Percentiles rank a stretch among this genome's conserved stretches.
Evolutionary conservation across 2,797 vertebrate genomes (phyloP).

Genomic region (Podargus strigoides): DNA sequence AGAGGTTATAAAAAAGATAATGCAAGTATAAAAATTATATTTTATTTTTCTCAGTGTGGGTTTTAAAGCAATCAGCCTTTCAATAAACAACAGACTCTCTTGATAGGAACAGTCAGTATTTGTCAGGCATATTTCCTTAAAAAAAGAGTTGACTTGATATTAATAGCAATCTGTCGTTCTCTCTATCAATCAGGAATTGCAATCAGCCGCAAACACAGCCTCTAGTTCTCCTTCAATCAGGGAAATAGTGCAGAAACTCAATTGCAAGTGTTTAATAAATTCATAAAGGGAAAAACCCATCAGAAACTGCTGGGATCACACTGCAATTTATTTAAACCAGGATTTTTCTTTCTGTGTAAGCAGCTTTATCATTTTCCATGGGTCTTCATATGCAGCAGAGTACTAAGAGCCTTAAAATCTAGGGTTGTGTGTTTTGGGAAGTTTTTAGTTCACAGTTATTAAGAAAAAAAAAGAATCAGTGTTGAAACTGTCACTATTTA

Average conservation of each 20-base stretch:
- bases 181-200: conserved; percentile 41
- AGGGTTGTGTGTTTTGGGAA: not conserved
- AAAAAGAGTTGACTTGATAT: conserved; percentile 37
- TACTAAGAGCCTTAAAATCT: not conserved
- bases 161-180: conserved; percentile 29
- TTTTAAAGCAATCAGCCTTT: conserved; percentile 31
- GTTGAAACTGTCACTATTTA: not conserved
- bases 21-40: not conserved
- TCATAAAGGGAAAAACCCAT: not conserved
- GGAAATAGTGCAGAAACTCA: conserved; percentile 11
- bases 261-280: conserved; percentile 28
- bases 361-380: not conserved
- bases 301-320: not conserved
- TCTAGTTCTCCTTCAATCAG: conserved; percentile 60
- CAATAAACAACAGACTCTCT: conserved; percentile 22
- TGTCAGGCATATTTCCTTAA: conserved; percentile 46
- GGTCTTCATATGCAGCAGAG: not conserved
- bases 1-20: conserved; percentile 3
- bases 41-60: not conserved
- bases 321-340: not conserved
- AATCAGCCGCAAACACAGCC: conserved; percentile 56
- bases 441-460: not conserved
- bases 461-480: not conserved
- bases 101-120: conserved; percentile 17
- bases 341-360: not conserved